Evolutionary conservation across 2,888 invertebrate genomes (phyloP), one percentile per base, ranked within the genome.

Genomic region (Omphaloscelis lunosa): DNA sequence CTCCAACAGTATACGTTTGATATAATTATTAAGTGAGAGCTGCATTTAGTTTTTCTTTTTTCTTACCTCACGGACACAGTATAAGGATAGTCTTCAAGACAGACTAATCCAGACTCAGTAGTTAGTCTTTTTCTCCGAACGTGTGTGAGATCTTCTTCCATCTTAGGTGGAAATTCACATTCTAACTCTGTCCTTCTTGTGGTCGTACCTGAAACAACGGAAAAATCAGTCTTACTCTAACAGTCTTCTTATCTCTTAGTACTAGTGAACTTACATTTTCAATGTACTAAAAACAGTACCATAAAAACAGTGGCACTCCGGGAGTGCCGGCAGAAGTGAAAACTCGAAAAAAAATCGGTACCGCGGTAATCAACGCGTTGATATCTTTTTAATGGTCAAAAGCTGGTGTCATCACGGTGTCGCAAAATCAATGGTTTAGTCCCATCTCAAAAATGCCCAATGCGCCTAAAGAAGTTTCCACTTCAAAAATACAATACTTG

Each of bases 21-120:
- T 20, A 61, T 41, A 2, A n/a, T 15, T 58, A 7, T 15, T 1
- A n/a, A 17, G 56, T n/a, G 58, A 59, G 12, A 34, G 23, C 34
- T 34, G 34, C 34, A 12, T 23, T 34, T 7, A 23, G 6, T 62
- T 39, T 34, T 8, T 12, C 39, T 17, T 34, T 62, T 34, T 62
- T 68, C 72, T 84, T 85, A 96, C 96, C 96, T 95, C 45, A 96
- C 86, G 15, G 96, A 96, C 1, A 96, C 95, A 0, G 96, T 96
- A 78, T 96, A 96, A 0, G 96, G 96, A 78, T 96, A 96, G 80
- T 96, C 96, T 88, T 96, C 96, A 27, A 96, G 87, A 78, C 96
- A 96, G 8, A 96, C 96, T 6, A 96, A 91, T 1, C 96, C 96
- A 9, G 92, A 92, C 66, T 94, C 94, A 0, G 96, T 96, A 0